These are phyloP conservation scores for Baccha elongata DNA, from an alignment of 2,888 invertebrate genomes.

Conservation along the genomic window DNA sequence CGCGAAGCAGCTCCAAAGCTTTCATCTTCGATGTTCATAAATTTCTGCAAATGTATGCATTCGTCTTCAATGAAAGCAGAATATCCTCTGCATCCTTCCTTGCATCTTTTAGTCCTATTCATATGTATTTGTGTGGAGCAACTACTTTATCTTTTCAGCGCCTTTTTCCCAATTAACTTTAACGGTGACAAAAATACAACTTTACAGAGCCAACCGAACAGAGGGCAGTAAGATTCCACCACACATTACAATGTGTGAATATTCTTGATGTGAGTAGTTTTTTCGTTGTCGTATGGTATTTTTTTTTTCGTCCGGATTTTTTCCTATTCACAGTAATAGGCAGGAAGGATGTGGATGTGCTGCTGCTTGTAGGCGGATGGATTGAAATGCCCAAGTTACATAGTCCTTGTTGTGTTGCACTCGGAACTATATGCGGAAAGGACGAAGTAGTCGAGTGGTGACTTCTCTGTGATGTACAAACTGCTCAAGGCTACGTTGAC, in stretches of 20 bases:
- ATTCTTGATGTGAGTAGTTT: constrained; percentile 43
- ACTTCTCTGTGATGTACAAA: constrained; percentile 59
- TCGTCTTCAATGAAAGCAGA: constrained; percentile 65
- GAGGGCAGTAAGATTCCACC: constrained; percentile 27
- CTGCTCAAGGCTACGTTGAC: constrained; percentile 67
- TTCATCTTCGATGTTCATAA: constrained; percentile 62
- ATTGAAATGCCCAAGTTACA: constrained; percentile 46
- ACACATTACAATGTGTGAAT: constrained; percentile 40
- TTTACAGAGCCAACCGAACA: constrained; percentile 28
- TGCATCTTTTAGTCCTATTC: background rate
- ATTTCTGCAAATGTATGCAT: constrained; percentile 66
- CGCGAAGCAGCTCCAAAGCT: constrained; percentile 27
- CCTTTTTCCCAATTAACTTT: constrained; percentile 70
- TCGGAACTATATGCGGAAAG: constrained; percentile 13
- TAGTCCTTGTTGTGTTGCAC: constrained; percentile 29
- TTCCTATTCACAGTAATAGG: constrained; percentile 65
- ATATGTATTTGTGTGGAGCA: constrained; percentile 35
- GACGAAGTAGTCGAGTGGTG: constrained; percentile 36
- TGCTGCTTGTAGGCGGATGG: constrained; percentile 41
- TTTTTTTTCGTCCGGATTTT: background rate
- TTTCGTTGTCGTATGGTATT: constrained; percentile 5
- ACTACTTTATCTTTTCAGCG: constrained; percentile 61
- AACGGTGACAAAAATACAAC: constrained; percentile 67
- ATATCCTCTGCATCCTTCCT: background rate
- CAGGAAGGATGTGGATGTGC: constrained; percentile 63